Evolutionary conservation across 2,113 vertebrate species (phyloP).

Genomic region (Prietella phreatophila): DNA sequence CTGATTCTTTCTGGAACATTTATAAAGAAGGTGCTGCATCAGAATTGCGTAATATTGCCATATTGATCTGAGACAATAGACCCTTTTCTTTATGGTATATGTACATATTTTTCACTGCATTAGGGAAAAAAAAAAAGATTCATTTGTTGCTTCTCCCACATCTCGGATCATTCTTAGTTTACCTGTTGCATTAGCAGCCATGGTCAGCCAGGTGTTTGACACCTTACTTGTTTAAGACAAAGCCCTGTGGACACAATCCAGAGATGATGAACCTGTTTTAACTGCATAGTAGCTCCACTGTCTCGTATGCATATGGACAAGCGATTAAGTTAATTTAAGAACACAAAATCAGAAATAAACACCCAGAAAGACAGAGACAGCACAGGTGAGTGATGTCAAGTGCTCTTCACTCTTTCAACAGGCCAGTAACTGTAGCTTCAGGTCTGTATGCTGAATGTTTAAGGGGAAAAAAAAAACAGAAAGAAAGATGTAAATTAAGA

Average conservation of each 20-base stretch:
- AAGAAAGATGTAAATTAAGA: conserved; percentile 70
- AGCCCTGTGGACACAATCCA: conserved; percentile 71
- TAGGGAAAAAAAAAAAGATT: conserved; percentile 59
- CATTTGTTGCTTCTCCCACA: conserved; percentile 62
- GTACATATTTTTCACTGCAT: conserved; percentile 74
- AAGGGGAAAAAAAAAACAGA: conserved; percentile 54
- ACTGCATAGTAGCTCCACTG: conserved; percentile 77
- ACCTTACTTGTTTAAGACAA: conserved; percentile 70
- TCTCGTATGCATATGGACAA: conserved; percentile 66
- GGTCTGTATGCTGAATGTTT: conserved; percentile 67
- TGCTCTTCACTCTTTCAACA: conserved; percentile 72
- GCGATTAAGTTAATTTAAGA: conserved; percentile 62
- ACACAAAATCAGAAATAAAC: conserved; percentile 58
- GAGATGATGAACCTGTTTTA: conserved; percentile 68
- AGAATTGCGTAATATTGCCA: conserved; percentile 73
- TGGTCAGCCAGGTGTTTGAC: conserved; percentile 69
- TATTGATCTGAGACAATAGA: conserved; percentile 67
- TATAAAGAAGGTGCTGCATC: conserved; percentile 69
- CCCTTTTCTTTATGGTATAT: conserved; percentile 73
- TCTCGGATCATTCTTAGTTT: conserved; percentile 69
- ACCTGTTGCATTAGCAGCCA: conserved; percentile 65
- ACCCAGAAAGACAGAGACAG: conserved; percentile 72
- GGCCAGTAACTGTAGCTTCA: conserved; percentile 65
- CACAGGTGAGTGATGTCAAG: conserved; percentile 71
- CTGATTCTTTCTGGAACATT: conserved; percentile 76